Base-by-base conservation (phyloP, 2,888 invertebrate species). In the Scaeva pyrastri region DNA sequence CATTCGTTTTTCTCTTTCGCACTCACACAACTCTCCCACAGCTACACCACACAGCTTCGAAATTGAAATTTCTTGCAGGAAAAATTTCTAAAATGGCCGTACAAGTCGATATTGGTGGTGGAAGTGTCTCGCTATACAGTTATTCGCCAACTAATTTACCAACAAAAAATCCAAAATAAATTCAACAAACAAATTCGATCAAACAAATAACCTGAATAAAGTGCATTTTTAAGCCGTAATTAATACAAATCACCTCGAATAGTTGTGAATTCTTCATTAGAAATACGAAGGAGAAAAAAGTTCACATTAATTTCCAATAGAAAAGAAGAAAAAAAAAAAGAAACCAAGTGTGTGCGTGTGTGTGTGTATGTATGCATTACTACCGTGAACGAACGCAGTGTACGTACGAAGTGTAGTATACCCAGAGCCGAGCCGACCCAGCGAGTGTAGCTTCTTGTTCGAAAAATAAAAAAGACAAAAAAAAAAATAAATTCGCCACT, bases 61-160 rank as follows among this genome's bases (percentile, higher is more conserved):
- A 84, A 71, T 74, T 64, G 41, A 75, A 75, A 66, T 80, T 80
- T 80, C 72, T 76, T 62, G 12, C 64, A 21, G 16, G 64, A 64
- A 60, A 39, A 39, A 64, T 76, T 73, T 75, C 73, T 72, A 87
- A 87, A 83, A 87, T 87, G 87, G 87, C 86, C 87, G 87, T 26
- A 68, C 72, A 87, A 87, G 82, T 87, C 87, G 75, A 87, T 78
- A 83, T 83, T 56, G 55, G 48, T 52, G 78, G n/a, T 41, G 52
- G 74, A 87, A 75, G 82, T 79, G 81, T 87, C 66, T 62, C 16
- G 41, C 48, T 45, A 70, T 75, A 78, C 66, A 66, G 66, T 66
- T 66, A 66, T 72, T 79, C 66, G 31, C 58, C 71, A 74, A 81
- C 71, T 23, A 58, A 73, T 64, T 64, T 71, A 62, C 62, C 11